phyloP scores from a whole-genome alignment of 2,888 invertebrate species.

The Macaria notata region DNA sequence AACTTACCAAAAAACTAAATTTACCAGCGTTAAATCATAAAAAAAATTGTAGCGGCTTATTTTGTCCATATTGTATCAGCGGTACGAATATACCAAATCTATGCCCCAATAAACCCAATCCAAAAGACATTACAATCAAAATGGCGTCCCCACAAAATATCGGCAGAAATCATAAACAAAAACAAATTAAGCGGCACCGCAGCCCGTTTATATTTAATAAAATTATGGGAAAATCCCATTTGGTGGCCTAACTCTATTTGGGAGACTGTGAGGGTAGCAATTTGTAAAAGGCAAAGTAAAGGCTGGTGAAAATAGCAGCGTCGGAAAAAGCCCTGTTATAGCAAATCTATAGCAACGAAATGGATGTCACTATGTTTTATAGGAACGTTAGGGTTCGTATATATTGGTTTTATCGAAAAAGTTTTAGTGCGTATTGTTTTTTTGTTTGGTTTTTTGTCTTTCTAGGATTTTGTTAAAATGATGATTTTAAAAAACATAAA shows the following conservation, averaged over 20 bases:
- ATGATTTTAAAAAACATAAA: too few relatives aligned
- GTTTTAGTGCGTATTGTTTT: constrained; percentile 1
- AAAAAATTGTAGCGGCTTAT: too few relatives aligned
- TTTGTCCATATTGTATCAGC: too few relatives aligned
- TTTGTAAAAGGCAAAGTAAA: constrained; percentile 56
- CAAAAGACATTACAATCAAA: too few relatives aligned
- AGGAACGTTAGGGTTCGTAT: constrained; percentile 34
- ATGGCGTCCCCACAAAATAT: constrained; percentile 22
- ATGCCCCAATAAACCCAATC: too few relatives aligned
- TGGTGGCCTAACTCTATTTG: constrained; percentile 68
- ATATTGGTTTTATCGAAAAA: constrained; percentile 11
- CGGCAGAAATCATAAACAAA: constrained; percentile 43
- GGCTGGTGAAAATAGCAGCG: constrained; percentile 68
- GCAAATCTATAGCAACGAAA: constrained; percentile 37
- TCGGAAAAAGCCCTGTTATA: constrained; percentile 74
- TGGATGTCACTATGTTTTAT: constrained; percentile 69
- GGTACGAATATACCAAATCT: too few relatives aligned
- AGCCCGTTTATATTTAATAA: constrained; percentile 68
- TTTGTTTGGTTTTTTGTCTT: too few relatives aligned
- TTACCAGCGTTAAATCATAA: too few relatives aligned
- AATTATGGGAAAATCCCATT: constrained; percentile 75
- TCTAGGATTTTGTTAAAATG: too few relatives aligned
- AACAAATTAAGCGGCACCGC: constrained; percentile 57
- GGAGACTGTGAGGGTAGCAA: constrained; percentile 68
- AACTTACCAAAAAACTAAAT: too few relatives aligned